Evolutionary conservation across 23 tunicate species (phyloP).

Genomic region (Clavelina lepadiformis): DNA sequence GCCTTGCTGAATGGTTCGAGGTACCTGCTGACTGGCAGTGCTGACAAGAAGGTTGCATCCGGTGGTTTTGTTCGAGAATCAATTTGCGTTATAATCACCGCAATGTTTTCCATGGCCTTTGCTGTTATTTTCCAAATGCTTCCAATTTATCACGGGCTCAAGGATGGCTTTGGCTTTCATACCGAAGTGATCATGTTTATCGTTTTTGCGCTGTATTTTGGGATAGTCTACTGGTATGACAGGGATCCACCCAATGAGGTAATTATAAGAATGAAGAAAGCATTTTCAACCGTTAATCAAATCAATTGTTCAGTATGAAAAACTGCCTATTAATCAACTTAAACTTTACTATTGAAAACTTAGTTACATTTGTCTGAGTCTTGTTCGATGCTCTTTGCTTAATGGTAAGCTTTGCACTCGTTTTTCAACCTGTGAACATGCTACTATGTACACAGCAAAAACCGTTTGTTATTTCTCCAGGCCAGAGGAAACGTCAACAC

Average conservation of each 20-base stretch:
- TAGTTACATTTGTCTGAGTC: too few relatives aligned
- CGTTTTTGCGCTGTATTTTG: constrained; percentile 52
- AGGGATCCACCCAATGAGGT: constrained; percentile 52
- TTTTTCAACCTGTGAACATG: too few relatives aligned
- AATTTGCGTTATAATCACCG: constrained; percentile 66
- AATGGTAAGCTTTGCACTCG: too few relatives aligned
- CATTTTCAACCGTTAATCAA: too few relatives aligned
- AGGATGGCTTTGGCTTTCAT: constrained; percentile 87
- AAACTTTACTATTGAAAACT: too few relatives aligned
- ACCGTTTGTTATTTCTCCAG: constrained; percentile 21
- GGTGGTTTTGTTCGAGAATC: constrained; percentile 58
- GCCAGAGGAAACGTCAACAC: constrained; percentile 24
- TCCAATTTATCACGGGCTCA: constrained; percentile 83
- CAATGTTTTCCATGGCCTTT: constrained; percentile 55
- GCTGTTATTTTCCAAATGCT: constrained; percentile 77
- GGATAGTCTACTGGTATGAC: constrained; percentile 56
- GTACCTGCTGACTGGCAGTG: constrained; percentile 53
- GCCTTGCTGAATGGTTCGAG: constrained; percentile 62
- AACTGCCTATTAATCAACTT: too few relatives aligned
- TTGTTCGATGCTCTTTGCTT: too few relatives aligned
- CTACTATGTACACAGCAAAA: too few relatives aligned
- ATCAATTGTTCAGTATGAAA: too few relatives aligned
- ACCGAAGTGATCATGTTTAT: constrained; percentile 65
- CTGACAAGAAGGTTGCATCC: constrained; percentile 42
- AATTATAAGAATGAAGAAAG: too few relatives aligned